A percentile compares a stretch with the other conserved stretches of the same genome.
Evolutionary conservation across 2,888 invertebrate genomes (phyloP).

Genomic region (Pristionchus japonicus): DNA sequence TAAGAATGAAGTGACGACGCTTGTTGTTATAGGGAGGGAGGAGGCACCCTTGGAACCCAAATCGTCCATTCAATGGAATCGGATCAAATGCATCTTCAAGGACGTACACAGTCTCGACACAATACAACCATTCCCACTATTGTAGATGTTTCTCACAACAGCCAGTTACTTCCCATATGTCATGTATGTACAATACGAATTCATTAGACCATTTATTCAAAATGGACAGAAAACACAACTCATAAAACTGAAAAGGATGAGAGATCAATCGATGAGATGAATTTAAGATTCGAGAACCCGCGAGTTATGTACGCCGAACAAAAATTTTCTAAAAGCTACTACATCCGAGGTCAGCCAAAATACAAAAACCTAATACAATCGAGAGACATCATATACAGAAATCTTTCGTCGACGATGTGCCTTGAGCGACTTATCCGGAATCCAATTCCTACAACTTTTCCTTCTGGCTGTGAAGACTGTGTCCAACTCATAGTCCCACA

Average conservation of each 20-base stretch:
- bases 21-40: not conserved
- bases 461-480: conserved; percentile 43
- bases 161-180: not conserved
- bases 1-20: conserved; percentile 16
- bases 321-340: conserved; percentile 6
- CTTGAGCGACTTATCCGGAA: conserved; percentile 9
- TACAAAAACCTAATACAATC: conserved; percentile 11
- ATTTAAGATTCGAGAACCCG: conserved; percentile 14
- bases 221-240: not conserved
- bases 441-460: conserved; percentile 21
- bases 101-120: not conserved
- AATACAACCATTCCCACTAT: not conserved
- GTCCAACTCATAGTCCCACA: conserved; percentile 30
- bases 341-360: not conserved
- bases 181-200: not conserved
- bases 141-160: not conserved
- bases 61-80: not conserved
- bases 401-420: conserved; percentile 22
- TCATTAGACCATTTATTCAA: conserved; percentile 3
- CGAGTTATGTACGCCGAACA: not conserved
- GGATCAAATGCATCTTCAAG: not conserved
- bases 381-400: conserved; percentile 25
- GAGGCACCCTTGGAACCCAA: not conserved
- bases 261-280: conserved; percentile 39
- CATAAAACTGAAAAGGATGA: not conserved